Evolutionary conservation across 92 coral and sea anemone species (phyloP), one percentile per base, ranked within the genome.

Genomic region (Parazoanthus darwini): DNA sequence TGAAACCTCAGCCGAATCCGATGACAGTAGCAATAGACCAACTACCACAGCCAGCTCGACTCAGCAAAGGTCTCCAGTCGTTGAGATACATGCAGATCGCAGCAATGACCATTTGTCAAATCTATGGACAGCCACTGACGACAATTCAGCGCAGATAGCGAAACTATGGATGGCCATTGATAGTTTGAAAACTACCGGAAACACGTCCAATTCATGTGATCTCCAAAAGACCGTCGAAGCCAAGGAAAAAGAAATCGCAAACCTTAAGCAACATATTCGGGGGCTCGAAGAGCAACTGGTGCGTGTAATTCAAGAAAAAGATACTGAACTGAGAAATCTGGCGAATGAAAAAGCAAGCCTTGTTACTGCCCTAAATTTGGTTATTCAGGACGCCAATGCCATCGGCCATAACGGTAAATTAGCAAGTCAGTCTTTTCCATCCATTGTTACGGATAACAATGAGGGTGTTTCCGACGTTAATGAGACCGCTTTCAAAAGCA

Each of bases 241-340:
- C 73, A 74, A 74, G 43, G 78, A 74, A 74, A 74, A 74, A 74
- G 78, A 74, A 74, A 74, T 74, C 78, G 78, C 43, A 74, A 74
- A 74, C 78, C 78, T 74, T 36, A 74, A 74, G 43, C 78, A 74
- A 74, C 38, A 36, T 67, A 67, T 67, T 67, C 73, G 73, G 73
- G 73, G 73, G 73, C 73, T 67, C 73, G 73, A 67, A 67, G 73
- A 67, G 73, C 73, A 67, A 67, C 73, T 67, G 73, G 73, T 67
- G 73, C 73, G 73, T 67, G 73, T 67, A 67, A 67, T 67, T 67
- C 73, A 67, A 67, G 73, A 67, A 67, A 67, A 67, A 67, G 73
- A 67, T 67, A 67, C 73, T 67, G 73, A 67, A 67, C 73, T 18
- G 73, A 67, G 73, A 67, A 67, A 67, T 67, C 73, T 67, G 73